Percentiles rank a stretch among this genome's conserved stretches.
phyloP scores from a whole-genome alignment of 1,140 invertebrate genomes.

The Adoxophyes honmai region DNA sequence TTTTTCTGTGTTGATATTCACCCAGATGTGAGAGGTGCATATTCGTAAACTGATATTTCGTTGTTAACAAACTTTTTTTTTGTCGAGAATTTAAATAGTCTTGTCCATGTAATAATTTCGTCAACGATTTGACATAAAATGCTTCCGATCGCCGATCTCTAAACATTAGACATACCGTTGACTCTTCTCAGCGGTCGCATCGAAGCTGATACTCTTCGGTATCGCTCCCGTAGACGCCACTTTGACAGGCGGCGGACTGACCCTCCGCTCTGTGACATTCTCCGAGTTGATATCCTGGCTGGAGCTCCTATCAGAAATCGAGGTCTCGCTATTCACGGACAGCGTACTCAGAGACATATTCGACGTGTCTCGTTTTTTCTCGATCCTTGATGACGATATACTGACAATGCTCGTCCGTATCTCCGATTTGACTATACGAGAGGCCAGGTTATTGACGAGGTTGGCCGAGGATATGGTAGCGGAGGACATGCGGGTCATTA shows the following conservation, averaged over 20 bases:
- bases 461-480: conserved; percentile 54
- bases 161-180: no score
- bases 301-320: conserved; percentile 66
- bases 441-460: conserved; percentile 53
- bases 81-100: no score
- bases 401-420: conserved; percentile 69
- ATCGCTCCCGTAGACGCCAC: conserved; percentile 87
- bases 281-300: conserved; percentile 74
- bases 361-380: conserved; percentile 56
- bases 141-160: no score
- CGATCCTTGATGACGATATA: conserved; percentile 64
- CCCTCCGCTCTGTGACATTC: conserved; percentile 65
- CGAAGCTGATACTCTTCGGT: conserved; percentile 94
- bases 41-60: no score
- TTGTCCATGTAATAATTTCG: no score
- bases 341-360: conserved; percentile 68
- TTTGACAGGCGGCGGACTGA: conserved; percentile 75
- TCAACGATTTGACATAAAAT: no score
- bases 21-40: no score
- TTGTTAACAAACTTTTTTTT: no score
- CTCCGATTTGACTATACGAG: conserved; percentile 55
- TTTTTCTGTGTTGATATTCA: no score
- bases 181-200: conserved; percentile 91
- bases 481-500: conserved; percentile 60
- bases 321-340: conserved; percentile 70